These are phyloP conservation scores for Pagetopsis macropterus DNA, from an alignment of 2,797 vertebrate species.

Conservation along the genomic window DNA sequence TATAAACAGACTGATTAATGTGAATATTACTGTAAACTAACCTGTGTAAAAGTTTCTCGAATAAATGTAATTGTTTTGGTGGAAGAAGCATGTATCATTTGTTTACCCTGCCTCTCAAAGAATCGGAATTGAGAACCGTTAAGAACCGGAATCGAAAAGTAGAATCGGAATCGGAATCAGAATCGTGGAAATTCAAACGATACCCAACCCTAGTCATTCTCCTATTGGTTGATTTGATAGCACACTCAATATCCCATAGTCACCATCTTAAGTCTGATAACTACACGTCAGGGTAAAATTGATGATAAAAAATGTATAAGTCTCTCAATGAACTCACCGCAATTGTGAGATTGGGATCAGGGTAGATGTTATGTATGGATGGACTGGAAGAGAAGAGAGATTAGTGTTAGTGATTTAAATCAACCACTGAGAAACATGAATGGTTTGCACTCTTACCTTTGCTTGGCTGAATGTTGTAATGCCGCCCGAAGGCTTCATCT, in stretches of 20 bases:
- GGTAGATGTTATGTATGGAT: slow-evolving; percentile 90
- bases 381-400: slow-evolving; percentile 77
- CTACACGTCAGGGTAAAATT: background rate
- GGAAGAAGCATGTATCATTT: no score
- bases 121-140: no score
- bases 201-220: background rate
- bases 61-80: no score
- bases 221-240: background rate
- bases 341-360: slow-evolving; percentile 92
- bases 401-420: slow-evolving; percentile 6
- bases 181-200: no score
- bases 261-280: background rate
- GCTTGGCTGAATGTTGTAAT: slow-evolving; percentile 93
- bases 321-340: slow-evolving; percentile 70
- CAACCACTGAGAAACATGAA: background rate
- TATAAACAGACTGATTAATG: no score
- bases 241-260: background rate
- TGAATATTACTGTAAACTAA: no score
- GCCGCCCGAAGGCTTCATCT: slow-evolving; percentile 94
- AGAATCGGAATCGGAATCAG: no score
- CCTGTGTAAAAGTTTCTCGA: no score
- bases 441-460: slow-evolving; percentile 83
- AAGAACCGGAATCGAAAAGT: no score
- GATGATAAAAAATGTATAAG: background rate
- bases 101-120: no score